Conservation (phyloP, 2,888 invertebrate species). For the Leistus spinibarbis region DNA sequence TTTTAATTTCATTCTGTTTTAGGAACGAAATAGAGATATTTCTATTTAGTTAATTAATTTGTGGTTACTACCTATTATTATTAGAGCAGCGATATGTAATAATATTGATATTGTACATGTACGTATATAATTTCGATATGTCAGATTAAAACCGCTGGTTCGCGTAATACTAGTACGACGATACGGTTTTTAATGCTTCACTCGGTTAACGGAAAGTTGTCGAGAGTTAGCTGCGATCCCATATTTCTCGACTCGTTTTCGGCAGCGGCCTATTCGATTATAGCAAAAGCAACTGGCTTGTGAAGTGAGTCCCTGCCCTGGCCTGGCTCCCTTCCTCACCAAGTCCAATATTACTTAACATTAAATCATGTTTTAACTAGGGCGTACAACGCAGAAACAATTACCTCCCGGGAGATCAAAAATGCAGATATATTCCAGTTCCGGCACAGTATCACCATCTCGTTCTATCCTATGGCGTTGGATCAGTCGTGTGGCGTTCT, state of each 20-base stretch:
- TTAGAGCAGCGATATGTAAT: no score
- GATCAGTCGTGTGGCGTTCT: not conserved
- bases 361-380: conserved; percentile 36
- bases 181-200: no score
- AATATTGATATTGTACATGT: no score
- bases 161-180: no score
- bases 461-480: not conserved
- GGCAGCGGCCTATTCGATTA: not conserved
- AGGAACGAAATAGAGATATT: no score
- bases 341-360: conserved; percentile 33
- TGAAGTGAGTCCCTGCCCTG: not conserved
- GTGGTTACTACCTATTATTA: no score
- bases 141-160: no score
- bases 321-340: conserved; percentile 5
- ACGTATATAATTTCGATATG: no score
- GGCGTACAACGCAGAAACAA: conserved; percentile 31
- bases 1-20: no score
- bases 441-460: conserved; percentile 12
- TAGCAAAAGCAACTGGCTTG: not conserved
- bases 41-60: no score
- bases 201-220: no score
- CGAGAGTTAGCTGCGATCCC: not conserved
- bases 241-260: not conserved
- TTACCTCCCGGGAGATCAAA: conserved; percentile 35
- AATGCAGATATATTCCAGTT: conserved; percentile 37